Evolutionary conservation across 1,140 invertebrate genomes (phyloP).

Genomic region (Yoshiicerus persimilis): DNA sequence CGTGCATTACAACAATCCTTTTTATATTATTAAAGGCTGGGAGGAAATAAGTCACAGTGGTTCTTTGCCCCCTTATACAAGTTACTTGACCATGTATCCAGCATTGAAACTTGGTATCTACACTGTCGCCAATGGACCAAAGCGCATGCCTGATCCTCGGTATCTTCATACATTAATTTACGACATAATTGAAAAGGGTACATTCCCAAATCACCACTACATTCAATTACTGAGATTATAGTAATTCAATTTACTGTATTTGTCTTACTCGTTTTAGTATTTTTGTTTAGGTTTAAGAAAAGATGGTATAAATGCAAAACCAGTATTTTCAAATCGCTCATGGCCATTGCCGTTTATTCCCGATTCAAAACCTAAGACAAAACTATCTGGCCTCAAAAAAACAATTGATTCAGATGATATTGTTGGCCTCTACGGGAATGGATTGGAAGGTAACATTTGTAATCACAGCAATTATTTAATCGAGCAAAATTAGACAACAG

Average conservation of each 20-base stretch:
- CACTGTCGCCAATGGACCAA: constrained; percentile 52
- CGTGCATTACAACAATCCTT: too few relatives aligned
- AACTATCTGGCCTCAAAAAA: neutral
- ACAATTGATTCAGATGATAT: neutral
- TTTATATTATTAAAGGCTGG: neutral
- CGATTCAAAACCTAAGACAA: neutral
- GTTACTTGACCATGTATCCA: neutral
- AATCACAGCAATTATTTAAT: too few relatives aligned
- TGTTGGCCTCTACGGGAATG: neutral
- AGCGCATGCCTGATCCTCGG: neutral
- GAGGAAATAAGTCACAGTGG: neutral
- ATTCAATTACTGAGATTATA: too few relatives aligned
- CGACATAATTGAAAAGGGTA: neutral
- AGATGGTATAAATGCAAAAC: neutral
- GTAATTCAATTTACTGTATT: too few relatives aligned
- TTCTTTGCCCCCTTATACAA: neutral
- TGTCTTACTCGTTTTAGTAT: too few relatives aligned
- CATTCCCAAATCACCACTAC: too few relatives aligned
- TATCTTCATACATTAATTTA: neutral
- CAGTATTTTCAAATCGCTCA: too few relatives aligned
- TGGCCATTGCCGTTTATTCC: too few relatives aligned
- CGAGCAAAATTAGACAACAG: too few relatives aligned
- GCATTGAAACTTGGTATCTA: neutral
- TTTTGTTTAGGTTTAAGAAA: neutral
- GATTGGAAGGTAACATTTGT: neutral